Evolutionary conservation across 2,888 invertebrate species (phyloP), one percentile per base, ranked within the genome.

Genomic region (Agrochola lychnidis): DNA sequence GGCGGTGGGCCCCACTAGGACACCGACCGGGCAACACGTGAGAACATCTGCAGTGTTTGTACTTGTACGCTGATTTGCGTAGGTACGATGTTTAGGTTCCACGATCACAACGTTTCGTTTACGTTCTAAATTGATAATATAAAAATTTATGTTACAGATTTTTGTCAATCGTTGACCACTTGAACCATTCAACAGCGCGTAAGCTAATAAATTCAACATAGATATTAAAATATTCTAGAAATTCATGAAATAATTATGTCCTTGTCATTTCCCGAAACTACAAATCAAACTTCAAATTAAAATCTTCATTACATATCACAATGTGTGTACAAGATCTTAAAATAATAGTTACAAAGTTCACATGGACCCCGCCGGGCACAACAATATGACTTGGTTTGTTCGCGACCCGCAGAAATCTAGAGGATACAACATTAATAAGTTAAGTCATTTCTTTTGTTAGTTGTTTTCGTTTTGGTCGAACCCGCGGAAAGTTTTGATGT

Each of bases 1-100:
- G 4, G 51, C 67, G 51, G 59, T 22, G 56, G 4, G 51, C 67
- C 62, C 68, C 25, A 22, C 30, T 14, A 68, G 79, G 69, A 19
- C 68, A 12, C 36, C 72, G 67, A 1, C 25, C 66, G 53, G 25
- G 42, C 42, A 0, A 22, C 73, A 45, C 73, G 84, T 84, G 84
- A 66, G 77, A 81, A 77, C 45, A 57, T 30, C 57, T 36, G 12
- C 61, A 56, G 19, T 71, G 73, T 67, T 63, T 64, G 53, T 61
- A 36, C 53, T 73, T 25, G n/a, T 22, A 25, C 56, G 48, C 36
- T 42, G 63, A 25, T 14, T 79, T 79, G 62, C 71, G 83, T 83
- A 45, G 67, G 25, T n/a, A 14, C 53, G 16, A 69, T 61, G 59
- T 61, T 72, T 77, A 53, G 4, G 36, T 72, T 77, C 42, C 61